Evolutionary conservation across 2,113 vertebrate species (phyloP).

Genomic region (Cyprinodon tularosa): DNA sequence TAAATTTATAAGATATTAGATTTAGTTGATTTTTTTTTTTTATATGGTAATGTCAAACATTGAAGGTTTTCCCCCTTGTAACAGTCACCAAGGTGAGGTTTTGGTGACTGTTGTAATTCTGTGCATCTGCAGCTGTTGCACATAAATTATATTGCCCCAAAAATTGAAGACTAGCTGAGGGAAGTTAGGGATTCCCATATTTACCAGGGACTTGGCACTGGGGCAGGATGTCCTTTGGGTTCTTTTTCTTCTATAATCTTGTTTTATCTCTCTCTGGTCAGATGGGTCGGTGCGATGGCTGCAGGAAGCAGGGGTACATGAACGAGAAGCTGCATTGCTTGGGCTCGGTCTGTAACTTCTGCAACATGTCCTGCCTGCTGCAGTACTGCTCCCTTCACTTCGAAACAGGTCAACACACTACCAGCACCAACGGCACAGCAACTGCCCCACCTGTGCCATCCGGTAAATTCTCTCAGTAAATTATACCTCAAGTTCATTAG

Average conservation of each 20-base stretch:
- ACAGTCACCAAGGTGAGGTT: too few relatives aligned
- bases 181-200: too few relatives aligned
- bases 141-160: too few relatives aligned
- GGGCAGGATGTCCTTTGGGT: too few relatives aligned
- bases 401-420: slow-evolving; percentile 76
- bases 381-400: slow-evolving; percentile 84
- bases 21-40: too few relatives aligned
- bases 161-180: too few relatives aligned
- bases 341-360: slow-evolving; percentile 93
- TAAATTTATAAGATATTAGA: too few relatives aligned
- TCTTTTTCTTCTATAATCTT: background rate
- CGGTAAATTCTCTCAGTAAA: slow-evolving; percentile 31
- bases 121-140: too few relatives aligned
- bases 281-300: slow-evolving; percentile 95
- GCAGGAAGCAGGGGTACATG: slow-evolving; percentile 93
- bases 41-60: too few relatives aligned
- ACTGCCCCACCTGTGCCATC: slow-evolving; percentile 32
- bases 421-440: slow-evolving; percentile 64
- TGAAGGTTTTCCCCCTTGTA: too few relatives aligned
- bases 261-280: slow-evolving; percentile 44
- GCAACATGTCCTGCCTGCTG: slow-evolving; percentile 90
- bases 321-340: slow-evolving; percentile 92
- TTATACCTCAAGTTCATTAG: background rate
- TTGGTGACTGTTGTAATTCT: too few relatives aligned
- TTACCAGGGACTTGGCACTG: too few relatives aligned